These are phyloP conservation scores for Drosophila macrospina DNA, from an alignment of 2,888 invertebrate species.

Conservation along the genomic window DNA sequence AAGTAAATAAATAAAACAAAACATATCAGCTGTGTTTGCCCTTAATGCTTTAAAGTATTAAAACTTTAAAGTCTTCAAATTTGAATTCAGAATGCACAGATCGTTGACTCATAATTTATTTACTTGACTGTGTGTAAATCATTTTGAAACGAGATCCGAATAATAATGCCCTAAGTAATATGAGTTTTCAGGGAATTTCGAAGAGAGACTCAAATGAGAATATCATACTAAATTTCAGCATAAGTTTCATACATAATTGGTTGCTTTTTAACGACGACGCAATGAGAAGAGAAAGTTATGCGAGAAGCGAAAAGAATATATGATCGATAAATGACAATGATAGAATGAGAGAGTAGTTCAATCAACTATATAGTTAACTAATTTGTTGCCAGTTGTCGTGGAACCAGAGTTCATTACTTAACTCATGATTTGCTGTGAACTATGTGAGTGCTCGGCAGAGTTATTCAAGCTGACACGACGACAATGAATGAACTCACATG, in stretches of 20 bases:
- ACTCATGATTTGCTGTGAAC: constrained; percentile 52
- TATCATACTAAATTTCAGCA: neutral
- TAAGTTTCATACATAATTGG: neutral
- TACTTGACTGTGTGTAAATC: neutral
- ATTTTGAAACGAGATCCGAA: neutral
- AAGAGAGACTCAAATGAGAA: neutral
- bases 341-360: neutral
- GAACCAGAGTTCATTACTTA: constrained; percentile 41
- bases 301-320: no score
- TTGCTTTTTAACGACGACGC: neutral
- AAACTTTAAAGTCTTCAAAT: constrained; percentile 1
- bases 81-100: neutral
- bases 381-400: constrained; percentile 13
- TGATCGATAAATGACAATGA: no score
- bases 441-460: constrained; percentile 18
- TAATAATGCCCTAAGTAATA: neutral
- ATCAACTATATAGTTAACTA: neutral
- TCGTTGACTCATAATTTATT: constrained; percentile 6
- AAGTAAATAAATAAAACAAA: neutral
- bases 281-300: neutral
- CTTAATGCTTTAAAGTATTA: neutral
- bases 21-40: neutral
- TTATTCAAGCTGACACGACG: constrained; percentile 26
- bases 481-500: constrained; percentile 62
- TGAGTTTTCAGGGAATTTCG: neutral